Base-by-base conservation (phyloP, 1,140 invertebrate genomes). In the Planococcus citri region DNA sequence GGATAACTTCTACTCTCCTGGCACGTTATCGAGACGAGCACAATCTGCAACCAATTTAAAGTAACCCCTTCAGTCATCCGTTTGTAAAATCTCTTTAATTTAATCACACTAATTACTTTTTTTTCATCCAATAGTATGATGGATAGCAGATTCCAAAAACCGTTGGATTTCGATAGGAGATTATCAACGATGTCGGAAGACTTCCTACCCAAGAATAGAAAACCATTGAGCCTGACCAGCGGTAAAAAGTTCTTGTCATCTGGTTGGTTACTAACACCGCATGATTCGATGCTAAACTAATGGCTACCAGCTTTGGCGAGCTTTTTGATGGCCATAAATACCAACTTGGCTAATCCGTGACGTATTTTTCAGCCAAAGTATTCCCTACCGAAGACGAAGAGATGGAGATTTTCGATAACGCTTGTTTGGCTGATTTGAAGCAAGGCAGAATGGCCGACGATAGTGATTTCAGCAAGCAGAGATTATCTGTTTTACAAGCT, bases 401-500 rank as follows among this genome's bases (percentile, higher is more conserved):
- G 27, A 79, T 76, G 1, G 78, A 80, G 73, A 76, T 80, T 27
- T 79, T 80, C 70, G 76, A 78, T 70, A 76, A 76, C 27, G 75
- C 75, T 14, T 79, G 76, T 58, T 72, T 81, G 17, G 72, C 73
- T 29, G 76, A 78, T 72, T 70, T 79, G 68, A 76, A 79, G 72
- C 74, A 73, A 68, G 73, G 73, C 17, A 64, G 21, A 37, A 71
- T 69, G 17, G 68, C n/a, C 27, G 22, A 29, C 27, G 69, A 71
- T 68, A 37, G 68, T 22, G 57, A 61, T 60, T 60, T 27, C 57
- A 70, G 0, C 20, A 60, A 69, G 8, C 72, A 73, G 68, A 76
- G 88, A 69, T 73, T 90, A 14, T 84, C 84, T 4, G 89, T 92
- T 76, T 80, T 95, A 20, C 85, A 88, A 75, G 84, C 87, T 75